Percentiles rank a stretch among this genome's conserved stretches.
These are phyloP conservation scores for Margaritifera margaritifera DNA, from an alignment of 2,888 invertebrate species.

Conservation along the genomic window DNA sequence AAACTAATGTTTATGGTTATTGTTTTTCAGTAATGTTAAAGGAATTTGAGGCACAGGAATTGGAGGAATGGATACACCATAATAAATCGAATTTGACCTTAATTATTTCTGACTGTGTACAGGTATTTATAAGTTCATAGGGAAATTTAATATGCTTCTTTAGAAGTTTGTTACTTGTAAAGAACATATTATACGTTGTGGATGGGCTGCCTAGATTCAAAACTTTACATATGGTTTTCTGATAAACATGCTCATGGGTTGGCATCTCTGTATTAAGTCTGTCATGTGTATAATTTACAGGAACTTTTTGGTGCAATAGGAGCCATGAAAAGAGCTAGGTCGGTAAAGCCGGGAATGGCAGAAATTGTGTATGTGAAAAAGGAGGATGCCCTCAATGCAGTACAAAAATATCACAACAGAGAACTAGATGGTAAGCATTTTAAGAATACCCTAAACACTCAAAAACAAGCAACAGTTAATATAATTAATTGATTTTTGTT, in stretches of 20 bases:
- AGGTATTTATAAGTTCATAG: not conserved
- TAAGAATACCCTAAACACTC: not conserved
- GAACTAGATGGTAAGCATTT: constrained; percentile 85
- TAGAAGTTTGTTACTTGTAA: not conserved
- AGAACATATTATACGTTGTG: not conserved
- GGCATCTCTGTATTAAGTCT: not conserved
- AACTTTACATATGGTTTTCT: not conserved
- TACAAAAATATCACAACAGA: constrained; percentile 93
- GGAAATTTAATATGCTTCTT: not conserved
- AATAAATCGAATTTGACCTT: no score
- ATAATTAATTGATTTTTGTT: no score
- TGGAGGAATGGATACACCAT: no score
- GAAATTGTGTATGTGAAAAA: constrained; percentile 91
- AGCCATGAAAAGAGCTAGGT: constrained; percentile 85
- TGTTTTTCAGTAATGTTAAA: no score
- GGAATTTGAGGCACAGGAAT: no score
- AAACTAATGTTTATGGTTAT: no score
- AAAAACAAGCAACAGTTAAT: no score
- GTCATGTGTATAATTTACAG: constrained; percentile 72
- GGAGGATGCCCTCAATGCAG: constrained; percentile 90
- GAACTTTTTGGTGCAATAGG: constrained; percentile 96
- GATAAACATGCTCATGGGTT: no score
- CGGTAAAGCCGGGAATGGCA: constrained; percentile 90
- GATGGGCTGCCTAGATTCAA: not conserved
- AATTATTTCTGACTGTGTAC: not conserved